A percentile compares a stretch with the other conserved stretches of the same genome.
These are phyloP conservation scores for Hypomesus transpacificus DNA, from an alignment of 2,113 vertebrate genomes.

Conservation along the genomic window DNA sequence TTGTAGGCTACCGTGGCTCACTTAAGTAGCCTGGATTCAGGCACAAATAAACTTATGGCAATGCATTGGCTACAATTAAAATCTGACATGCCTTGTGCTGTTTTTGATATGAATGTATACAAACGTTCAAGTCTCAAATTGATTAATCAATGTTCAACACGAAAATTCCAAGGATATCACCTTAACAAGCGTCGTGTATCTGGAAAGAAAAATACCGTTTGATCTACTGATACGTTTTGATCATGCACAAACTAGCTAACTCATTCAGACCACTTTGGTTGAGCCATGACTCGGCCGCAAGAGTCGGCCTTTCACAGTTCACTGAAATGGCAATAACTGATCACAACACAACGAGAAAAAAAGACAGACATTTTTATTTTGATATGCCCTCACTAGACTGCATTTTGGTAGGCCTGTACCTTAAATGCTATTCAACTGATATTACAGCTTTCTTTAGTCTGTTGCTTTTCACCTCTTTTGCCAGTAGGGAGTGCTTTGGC, in stretches of 20 bases:
- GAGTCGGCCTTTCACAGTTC: constrained; percentile 45
- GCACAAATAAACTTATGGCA: too few relatives aligned
- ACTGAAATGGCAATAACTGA: constrained; percentile 55
- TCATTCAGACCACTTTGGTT: constrained; percentile 15
- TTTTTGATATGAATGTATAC: too few relatives aligned
- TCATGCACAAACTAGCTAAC: constrained; percentile 16
- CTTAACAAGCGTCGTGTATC: too few relatives aligned
- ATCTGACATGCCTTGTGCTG: too few relatives aligned
- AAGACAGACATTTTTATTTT: not conserved
- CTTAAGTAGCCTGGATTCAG: too few relatives aligned
- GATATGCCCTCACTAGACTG: not conserved
- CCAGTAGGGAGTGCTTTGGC: constrained; percentile 58
- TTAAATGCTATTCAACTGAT: too few relatives aligned
- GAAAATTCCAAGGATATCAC: not conserved
- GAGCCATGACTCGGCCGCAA: constrained; percentile 19
- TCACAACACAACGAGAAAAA: constrained; percentile 40
- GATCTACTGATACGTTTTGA: constrained; percentile 17
- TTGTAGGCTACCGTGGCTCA: too few relatives aligned
- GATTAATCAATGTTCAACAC: not conserved
- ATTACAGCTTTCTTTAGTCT: too few relatives aligned
- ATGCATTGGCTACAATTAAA: too few relatives aligned
- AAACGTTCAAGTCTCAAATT: too few relatives aligned
- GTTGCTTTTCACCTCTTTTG: constrained; percentile 44
- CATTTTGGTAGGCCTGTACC: not conserved
- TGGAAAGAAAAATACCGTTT: not conserved